Conservation (phyloP, 1,140 invertebrate genomes). For the Rhopalosiphum padi region DNA sequence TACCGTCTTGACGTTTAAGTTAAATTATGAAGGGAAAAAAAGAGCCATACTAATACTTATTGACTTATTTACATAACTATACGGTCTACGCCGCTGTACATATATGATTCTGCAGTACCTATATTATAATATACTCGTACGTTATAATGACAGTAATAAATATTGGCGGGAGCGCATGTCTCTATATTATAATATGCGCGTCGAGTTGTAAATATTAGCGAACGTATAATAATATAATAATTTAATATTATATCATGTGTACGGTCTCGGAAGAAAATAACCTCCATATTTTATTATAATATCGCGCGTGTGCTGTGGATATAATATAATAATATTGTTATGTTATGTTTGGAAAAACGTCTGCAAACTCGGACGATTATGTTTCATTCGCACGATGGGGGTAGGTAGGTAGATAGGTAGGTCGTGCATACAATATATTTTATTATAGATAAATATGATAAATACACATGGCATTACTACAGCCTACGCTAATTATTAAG, state of each 20-base stretch:
- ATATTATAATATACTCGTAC: not conserved
- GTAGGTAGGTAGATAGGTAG: not conserved
- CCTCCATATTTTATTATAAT: not conserved
- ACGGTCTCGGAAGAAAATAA: not conserved
- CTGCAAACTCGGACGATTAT: not conserved
- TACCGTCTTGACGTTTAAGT: not conserved
- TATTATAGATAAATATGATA: not conserved
- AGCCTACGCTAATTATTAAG: slow-evolving; percentile 1
- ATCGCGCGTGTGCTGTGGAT: not conserved
- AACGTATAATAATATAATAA: not conserved
- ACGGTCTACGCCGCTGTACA: not conserved
- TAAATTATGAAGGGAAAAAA: not conserved
- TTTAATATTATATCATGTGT: not conserved
- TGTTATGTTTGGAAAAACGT: not conserved
- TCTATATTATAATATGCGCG: not conserved
- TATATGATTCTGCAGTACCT: not conserved
- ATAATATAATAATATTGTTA: not conserved
- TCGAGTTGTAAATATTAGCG: slow-evolving; percentile 36
- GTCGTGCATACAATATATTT: not conserved
- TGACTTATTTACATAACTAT: slow-evolving; percentile 28
- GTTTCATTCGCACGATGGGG: not conserved
- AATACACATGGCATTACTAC: not conserved
- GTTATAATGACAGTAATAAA: not conserved
- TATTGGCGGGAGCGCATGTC: not conserved
- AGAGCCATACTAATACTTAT: not conserved